These are phyloP conservation scores for Leptinotarsa lineolata DNA, from an alignment of 1,140 invertebrate species.

Conservation along the genomic window DNA sequence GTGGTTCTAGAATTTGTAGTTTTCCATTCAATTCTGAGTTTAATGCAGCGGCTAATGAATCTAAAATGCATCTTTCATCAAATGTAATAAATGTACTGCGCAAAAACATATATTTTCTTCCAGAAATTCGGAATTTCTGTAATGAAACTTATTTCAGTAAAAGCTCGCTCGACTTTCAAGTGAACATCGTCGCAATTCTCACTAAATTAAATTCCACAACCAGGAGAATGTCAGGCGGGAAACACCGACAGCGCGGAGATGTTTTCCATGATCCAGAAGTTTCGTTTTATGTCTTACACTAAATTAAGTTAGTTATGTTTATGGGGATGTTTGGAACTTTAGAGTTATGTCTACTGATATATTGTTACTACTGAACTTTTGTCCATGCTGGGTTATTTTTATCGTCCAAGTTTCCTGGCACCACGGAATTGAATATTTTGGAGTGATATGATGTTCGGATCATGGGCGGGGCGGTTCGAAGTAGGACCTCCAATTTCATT, in stretches of 20 bases:
- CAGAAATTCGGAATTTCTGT: neutral
- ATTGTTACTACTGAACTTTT: conserved; percentile 50
- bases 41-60: no score
- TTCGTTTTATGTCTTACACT: conserved; percentile 51
- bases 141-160: conserved; percentile 1
- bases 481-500: no score
- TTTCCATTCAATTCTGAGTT: no score
- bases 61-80: no score
- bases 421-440: neutral
- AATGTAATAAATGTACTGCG: no score
- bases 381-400: conserved; percentile 47
- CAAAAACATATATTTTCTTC: neutral
- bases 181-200: conserved; percentile 2
- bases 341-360: conserved; percentile 49
- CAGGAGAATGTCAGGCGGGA: conserved; percentile 4
- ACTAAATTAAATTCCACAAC: conserved; percentile 25
- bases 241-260: neutral
- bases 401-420: conserved; percentile 40
- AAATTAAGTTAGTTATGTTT: conserved; percentile 55
- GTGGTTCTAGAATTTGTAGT: no score
- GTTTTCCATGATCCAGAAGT: conserved; percentile 45
- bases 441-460: no score
- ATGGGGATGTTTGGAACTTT: conserved; percentile 50
- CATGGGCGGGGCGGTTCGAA: no score
- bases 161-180: conserved; percentile 9